Percentiles rank a stretch among this genome's conserved stretches.
phyloP scores from a whole-genome alignment of 2,888 invertebrate genomes.

The Criorhina ranunculi region DNA sequence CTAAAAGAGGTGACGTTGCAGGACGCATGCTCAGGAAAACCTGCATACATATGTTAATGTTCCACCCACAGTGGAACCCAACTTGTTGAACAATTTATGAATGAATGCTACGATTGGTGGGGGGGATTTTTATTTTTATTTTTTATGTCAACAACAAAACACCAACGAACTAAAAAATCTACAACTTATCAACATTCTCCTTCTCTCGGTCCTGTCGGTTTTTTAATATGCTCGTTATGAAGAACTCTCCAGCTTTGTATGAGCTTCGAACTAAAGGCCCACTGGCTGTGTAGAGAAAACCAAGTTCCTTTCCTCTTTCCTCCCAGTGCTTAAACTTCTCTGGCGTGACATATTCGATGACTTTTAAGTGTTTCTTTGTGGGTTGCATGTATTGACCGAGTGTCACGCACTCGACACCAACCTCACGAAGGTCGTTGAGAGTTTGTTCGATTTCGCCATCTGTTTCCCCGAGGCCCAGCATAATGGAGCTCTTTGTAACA shows the following conservation, averaged over 20 bases:
- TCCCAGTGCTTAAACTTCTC: conserved; percentile 96
- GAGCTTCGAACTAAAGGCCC: conserved; percentile 98
- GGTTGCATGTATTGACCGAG: conserved; percentile 99
- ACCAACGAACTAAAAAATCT: conserved; percentile 23
- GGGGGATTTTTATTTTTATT: conserved; percentile 33
- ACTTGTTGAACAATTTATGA: conserved; percentile 70
- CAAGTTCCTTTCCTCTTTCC: conserved; percentile 90
- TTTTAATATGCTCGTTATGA: conserved; percentile 92
- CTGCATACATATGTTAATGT: not conserved
- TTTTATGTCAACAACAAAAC: conserved; percentile 44
- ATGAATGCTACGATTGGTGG: conserved; percentile 19
- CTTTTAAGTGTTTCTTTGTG: conserved; percentile 96
- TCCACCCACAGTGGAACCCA: not conserved
- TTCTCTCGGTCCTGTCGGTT: conserved; percentile 82
- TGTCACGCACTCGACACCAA: conserved; percentile 97
- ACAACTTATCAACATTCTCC: conserved; percentile 30
- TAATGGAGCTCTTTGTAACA: conserved; percentile 98
- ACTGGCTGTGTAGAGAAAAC: conserved; percentile 98
- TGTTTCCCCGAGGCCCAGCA: conserved; percentile 97
- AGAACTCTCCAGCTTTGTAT: conserved; percentile 98
- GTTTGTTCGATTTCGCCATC: conserved; percentile 94
- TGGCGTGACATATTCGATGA: conserved; percentile 98
- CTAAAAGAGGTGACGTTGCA: conserved; percentile 45
- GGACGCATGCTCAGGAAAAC: conserved; percentile 48
- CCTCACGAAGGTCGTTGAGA: conserved; percentile 92